Percentiles rank a stretch among this genome's conserved stretches.
phyloP scores from a whole-genome alignment of 2,797 vertebrate genomes.

The Sparidentex hasta region DNA sequence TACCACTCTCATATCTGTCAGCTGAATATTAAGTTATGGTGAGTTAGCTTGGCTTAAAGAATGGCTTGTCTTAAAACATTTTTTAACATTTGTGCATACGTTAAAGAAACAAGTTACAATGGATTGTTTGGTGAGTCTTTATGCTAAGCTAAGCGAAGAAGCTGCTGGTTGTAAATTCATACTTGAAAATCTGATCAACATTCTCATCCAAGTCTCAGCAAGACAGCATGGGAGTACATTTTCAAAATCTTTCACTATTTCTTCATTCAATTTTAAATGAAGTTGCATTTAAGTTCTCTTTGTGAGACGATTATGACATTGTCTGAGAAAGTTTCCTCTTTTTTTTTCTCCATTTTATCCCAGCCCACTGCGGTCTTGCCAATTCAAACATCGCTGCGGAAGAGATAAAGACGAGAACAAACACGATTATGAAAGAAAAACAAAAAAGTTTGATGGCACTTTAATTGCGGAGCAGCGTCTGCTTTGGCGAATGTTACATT shows the following conservation, averaged over 20 bases:
- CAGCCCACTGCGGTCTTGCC: neutral
- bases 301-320: no score
- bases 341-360: neutral
- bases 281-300: no score
- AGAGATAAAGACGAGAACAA: conserved; percentile 22
- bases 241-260: neutral
- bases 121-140: neutral
- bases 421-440: conserved; percentile 34
- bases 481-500: conserved; percentile 12
- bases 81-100: no score
- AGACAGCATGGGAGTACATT: no score
- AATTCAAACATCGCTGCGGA: conserved; percentile 6
- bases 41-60: conserved; percentile 3
- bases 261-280: no score
- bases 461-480: conserved; percentile 1
- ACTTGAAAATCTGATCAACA: neutral
- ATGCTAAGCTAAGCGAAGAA: neutral
- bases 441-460: conserved; percentile 17
- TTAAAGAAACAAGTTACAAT: no score
- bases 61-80: no score
- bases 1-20: neutral
- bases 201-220: no score
- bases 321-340: no score
- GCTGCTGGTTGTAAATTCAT: neutral
- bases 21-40: neutral